Evolutionary conservation across 2,113 vertebrate species (phyloP).

Genomic region (Australoheros scitulus): DNA sequence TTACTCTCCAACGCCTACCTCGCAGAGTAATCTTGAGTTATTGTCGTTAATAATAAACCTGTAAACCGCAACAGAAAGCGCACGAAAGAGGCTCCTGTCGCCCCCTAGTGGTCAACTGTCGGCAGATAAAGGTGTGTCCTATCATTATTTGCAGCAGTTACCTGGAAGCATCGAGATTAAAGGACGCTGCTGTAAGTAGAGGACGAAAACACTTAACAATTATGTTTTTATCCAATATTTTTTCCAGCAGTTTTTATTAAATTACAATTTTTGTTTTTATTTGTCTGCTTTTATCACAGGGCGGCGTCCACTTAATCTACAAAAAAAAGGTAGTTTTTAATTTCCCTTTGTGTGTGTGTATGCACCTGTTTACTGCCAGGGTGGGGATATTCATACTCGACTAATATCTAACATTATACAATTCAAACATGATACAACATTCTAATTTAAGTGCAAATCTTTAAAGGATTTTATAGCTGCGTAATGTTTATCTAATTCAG

Average conservation of each 20-base stretch:
- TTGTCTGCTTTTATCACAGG: conserved; percentile 70
- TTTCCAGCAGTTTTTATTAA: neutral
- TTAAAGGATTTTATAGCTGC: neutral
- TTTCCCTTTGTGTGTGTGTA: conserved; percentile 16
- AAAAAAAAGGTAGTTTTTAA: conserved; percentile 64
- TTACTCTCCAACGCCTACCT: neutral
- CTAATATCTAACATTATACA: neutral
- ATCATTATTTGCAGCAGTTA: conserved; percentile 59
- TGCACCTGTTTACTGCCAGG: conserved; percentile 54
- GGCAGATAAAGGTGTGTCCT: conserved; percentile 70
- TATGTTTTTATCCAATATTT: neutral
- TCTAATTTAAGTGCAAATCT: neutral
- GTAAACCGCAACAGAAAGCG: neutral
- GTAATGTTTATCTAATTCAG: neutral
- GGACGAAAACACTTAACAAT: neutral
- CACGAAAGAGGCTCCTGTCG: neutral
- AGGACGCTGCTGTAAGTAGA: conserved; percentile 85
- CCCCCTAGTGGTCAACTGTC: conserved; percentile 28
- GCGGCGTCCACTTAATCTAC: conserved; percentile 83
- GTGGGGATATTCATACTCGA: neutral
- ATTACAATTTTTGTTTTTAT: conserved; percentile 13
- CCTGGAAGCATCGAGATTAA: conserved; percentile 78
- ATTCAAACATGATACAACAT: neutral
- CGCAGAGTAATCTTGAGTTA: neutral
- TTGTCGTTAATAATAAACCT: neutral